phyloP scores from a whole-genome alignment of 2,113 vertebrate genomes.

The Butorides virescens region DNA sequence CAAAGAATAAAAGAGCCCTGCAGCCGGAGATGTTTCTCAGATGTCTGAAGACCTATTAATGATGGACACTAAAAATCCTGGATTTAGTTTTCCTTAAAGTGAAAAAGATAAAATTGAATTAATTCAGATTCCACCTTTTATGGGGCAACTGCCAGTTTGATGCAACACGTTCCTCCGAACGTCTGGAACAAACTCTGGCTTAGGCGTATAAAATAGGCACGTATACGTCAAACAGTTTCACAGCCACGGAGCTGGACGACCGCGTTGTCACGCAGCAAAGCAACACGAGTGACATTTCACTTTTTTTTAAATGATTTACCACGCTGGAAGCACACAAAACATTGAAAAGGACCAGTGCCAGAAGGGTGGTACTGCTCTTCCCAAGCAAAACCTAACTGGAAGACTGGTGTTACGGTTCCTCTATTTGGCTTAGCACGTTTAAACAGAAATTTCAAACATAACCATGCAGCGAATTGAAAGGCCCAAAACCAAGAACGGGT shows the following conservation, averaged over 20 bases:
- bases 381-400: neutral
- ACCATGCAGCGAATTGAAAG: neutral
- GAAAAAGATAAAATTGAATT: neutral
- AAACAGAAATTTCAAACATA: neutral
- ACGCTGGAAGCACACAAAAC: neutral
- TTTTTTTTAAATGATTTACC: neutral
- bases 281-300: neutral
- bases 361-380: neutral
- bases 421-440: neutral
- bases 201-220: neutral
- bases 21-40: neutral
- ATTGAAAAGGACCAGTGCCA: neutral
- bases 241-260: neutral
- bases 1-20: neutral
- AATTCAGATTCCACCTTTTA: neutral
- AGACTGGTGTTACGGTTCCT: neutral
- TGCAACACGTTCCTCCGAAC: neutral
- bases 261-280: neutral
- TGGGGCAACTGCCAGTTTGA: neutral
- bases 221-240: neutral
- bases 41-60: neutral
- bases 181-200: constrained; percentile 13
- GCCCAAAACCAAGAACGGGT: neutral
- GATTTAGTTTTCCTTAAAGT: neutral
- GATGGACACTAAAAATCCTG: neutral